Evolutionary conservation across 2,888 invertebrate genomes (phyloP).

Genomic region (Campoplex capitator): DNA sequence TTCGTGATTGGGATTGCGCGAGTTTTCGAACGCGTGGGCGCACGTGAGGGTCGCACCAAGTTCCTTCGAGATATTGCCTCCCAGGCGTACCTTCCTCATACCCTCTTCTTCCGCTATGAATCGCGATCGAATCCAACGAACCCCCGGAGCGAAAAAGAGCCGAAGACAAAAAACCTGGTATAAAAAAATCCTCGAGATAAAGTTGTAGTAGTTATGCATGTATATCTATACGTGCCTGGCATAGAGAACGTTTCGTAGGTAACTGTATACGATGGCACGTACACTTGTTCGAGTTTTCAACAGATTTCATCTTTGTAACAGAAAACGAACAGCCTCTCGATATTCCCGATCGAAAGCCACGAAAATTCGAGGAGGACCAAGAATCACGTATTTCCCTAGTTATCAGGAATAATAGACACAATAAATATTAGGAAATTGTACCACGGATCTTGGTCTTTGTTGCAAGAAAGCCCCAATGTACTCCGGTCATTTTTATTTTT

Average conservation of each 20-base stretch:
- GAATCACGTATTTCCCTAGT: not conserved
- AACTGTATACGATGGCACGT: conserved; percentile 31
- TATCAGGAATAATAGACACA: not conserved
- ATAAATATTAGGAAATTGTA: not conserved
- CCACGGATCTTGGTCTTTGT: not conserved
- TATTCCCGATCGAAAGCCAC: not conserved
- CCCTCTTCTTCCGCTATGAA: not conserved
- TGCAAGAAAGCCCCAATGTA: not conserved
- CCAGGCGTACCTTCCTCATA: conserved; percentile 52
- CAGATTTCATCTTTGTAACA: conserved; percentile 31
- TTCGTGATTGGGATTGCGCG: conserved; percentile 74
- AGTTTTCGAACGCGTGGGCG: conserved; percentile 69
- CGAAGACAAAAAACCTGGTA: conserved; percentile 36
- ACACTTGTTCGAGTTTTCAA: conserved; percentile 25
- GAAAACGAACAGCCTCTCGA: conserved; percentile 12
- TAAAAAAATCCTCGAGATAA: conserved; percentile 41
- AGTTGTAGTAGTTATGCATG: not conserved
- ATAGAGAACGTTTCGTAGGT: not conserved
- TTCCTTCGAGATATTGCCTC: conserved; percentile 70
- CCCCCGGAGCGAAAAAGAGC: conserved; percentile 45
- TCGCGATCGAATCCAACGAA: conserved; percentile 18
- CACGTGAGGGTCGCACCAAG: conserved; percentile 64
- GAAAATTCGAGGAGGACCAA: not conserved
- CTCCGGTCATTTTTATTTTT: not conserved
- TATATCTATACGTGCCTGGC: conserved; percentile 36